phyloP scores from a whole-genome alignment of 2,797 vertebrate genomes.

The Atherinosoma microstoma region DNA sequence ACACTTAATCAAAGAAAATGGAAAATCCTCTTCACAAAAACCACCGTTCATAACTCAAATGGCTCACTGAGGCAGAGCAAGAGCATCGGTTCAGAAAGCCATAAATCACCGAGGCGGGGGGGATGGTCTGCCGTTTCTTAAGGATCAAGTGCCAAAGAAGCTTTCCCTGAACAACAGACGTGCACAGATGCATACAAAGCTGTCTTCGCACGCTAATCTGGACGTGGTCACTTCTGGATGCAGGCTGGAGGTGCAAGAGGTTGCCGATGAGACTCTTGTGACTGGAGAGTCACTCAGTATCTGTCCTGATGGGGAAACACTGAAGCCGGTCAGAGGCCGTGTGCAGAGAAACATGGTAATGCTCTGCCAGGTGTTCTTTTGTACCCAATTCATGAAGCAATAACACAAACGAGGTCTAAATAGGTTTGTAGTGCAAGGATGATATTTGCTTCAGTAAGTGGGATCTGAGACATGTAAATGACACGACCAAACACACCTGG shows the following conservation, averaged over 20 bases:
- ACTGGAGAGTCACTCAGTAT: neutral
- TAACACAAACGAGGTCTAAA: too few species aligned
- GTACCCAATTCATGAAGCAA: neutral
- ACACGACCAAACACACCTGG: neutral
- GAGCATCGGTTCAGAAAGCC: conserved; percentile 29
- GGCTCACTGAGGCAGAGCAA: conserved; percentile 36
- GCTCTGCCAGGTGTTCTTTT: too few species aligned
- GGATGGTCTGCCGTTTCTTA: conserved; percentile 25
- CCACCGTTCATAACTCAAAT: conserved; percentile 60
- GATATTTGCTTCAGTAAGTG: too few species aligned
- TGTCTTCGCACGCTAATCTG: neutral
- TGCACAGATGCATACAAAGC: neutral
- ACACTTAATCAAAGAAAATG: conserved; percentile 72
- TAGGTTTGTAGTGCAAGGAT: too few species aligned
- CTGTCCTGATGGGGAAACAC: neutral
- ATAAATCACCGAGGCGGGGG: conserved; percentile 59
- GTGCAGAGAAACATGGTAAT: neutral
- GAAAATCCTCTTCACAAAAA: conserved; percentile 58
- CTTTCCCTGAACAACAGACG: conserved; percentile 20
- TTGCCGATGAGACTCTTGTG: conserved; percentile 15
- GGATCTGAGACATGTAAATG: neutral
- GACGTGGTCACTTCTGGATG: neutral
- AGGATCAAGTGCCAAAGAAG: conserved; percentile 32
- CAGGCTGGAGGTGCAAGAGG: neutral
- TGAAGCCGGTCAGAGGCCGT: neutral